Evolutionary conservation across 1,140 invertebrate genomes (phyloP), one percentile per base, ranked within the genome.

Genomic region (Cherax quadricarinatus): DNA sequence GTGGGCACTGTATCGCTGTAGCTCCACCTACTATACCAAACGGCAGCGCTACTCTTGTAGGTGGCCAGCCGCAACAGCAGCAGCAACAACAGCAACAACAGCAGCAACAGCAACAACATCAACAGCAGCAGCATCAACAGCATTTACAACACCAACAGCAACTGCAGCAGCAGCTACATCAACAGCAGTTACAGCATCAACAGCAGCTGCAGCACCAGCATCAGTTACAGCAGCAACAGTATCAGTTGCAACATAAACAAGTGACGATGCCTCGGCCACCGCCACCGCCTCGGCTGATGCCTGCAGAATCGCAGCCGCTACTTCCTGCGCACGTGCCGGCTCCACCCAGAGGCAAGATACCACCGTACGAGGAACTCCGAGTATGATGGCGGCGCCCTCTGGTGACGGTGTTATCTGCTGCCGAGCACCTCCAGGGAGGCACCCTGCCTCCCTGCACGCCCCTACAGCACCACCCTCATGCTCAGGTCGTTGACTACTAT

Each of bases 351-450:
- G 91, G 88, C 48, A 94, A 94, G 78, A 93, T 93, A 16, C 91
- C 93, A 21, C 86, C 83, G 18, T 94, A 91, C 80, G 93, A 94
- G 57, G 93, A 94, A 62, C 88, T 94, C 7, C 60, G 89, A 85
- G 88, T 94, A 88, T 94, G 93, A 94, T 93, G 85, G 91, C 85
- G 91, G 88, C 88, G 93, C 93, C 93, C 93, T 94, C 93, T 94
- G 93, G 93, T 93, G 51, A 91, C 93, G 73, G 93, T 94, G 78
- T 80, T 91, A 3, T 91, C 92, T 24, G 83, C 78, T 51, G 53
- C 90, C 12, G 83, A 89, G 66, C 89, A 86, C 51, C 70, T 85
- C 18, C 86, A 91, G 30, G 53, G 88, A 60, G 62, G 30, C 48
- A 48, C 73, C 66, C 41, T 60, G 16, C 88, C 49, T 51, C 53